Base-by-base conservation (phyloP, 2,113 vertebrate species). In the Hippocampus comes region DNA sequence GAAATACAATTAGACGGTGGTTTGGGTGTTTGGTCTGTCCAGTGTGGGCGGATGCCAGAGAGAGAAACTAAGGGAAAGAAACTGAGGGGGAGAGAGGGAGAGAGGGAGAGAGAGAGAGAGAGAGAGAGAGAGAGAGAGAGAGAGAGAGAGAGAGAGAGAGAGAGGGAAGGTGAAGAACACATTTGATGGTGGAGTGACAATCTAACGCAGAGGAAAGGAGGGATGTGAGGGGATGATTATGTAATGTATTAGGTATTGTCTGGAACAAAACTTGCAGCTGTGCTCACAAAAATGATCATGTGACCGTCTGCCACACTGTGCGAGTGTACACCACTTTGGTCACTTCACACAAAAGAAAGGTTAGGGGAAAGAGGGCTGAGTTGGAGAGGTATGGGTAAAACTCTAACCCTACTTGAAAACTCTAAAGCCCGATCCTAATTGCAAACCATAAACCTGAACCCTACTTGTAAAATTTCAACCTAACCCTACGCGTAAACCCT, bases 1-100 rank as follows among this genome's bases (percentile, higher is more conserved):
- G 80, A 80, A 84, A 78, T 77, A 87, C 89, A 91, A 89, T 90
- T 91, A 92, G 82, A 87, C 70, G 68, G 3, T 68, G 69, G 73
- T 56, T 78, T 76, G 78, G 81, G 85, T 73, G 71, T 43, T 75
- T 82, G 77, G 75, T 64, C 68, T 68, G 68, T 57, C 73, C 61
- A 75, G 53, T 2, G 53, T 65, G 77, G 78, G 81, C 51, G 76
- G 78, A 75, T 76, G 73, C 81, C 66, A 83, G 63, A 63, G 70
- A 75, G 55, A 3, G 2, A 53, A 5, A 53, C 18, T 6, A 6
- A 53, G 18, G 20, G 18, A 53, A 6, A 53, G 49, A 20, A 8
- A 53, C 5, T 21, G 51, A 3, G 57, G 17, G 25, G 6, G 59
- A 27, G 48, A 49, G 48, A 49, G 15, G 18, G 27, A 70, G n/a